Evolutionary conservation across 53 echinoderm and acorn worm species (phyloP).

Genomic region (Holothuria scabra): DNA sequence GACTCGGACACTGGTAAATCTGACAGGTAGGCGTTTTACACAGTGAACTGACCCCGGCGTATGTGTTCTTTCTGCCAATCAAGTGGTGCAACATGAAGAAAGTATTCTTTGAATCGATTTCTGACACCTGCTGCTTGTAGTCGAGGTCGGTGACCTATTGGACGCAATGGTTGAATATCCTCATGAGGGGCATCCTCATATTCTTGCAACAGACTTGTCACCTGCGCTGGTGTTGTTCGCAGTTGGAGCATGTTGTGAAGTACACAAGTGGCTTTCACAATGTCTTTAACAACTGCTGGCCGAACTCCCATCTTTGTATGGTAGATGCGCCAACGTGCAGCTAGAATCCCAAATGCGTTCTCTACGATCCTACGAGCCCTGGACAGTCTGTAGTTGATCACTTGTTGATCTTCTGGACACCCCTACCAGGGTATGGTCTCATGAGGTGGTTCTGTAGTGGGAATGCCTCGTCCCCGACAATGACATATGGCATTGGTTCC

Average conservation of each 20-base stretch:
- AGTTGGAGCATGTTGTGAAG: background rate
- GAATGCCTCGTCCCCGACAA: constrained; percentile 53
- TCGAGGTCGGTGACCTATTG: background rate
- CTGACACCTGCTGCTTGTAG: background rate
- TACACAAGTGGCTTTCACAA: constrained; percentile 42
- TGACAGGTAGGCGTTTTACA: too few relatives aligned
- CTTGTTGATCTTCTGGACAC: constrained; percentile 7
- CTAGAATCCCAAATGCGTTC: constrained; percentile 54
- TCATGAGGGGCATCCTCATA: background rate
- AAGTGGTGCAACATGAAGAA: background rate
- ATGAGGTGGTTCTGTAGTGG: constrained; percentile 60
- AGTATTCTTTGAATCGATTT: background rate
- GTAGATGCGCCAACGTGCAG: background rate
- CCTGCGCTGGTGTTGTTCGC: background rate
- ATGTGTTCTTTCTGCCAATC: background rate
- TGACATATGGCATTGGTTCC: constrained; percentile 53
- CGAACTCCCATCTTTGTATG: constrained; percentile 24
- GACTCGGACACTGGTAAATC: too few relatives aligned
- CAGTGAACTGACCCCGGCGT: background rate
- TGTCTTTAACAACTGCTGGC: background rate
- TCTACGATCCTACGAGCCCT: constrained; percentile 53
- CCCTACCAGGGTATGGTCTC: constrained; percentile 64
- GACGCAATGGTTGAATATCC: background rate
- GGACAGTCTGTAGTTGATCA: constrained; percentile 47
- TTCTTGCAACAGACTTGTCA: background rate